phyloP scores from a whole-genome alignment of 2,888 invertebrate genomes.

The Spialia ferax region DNA sequence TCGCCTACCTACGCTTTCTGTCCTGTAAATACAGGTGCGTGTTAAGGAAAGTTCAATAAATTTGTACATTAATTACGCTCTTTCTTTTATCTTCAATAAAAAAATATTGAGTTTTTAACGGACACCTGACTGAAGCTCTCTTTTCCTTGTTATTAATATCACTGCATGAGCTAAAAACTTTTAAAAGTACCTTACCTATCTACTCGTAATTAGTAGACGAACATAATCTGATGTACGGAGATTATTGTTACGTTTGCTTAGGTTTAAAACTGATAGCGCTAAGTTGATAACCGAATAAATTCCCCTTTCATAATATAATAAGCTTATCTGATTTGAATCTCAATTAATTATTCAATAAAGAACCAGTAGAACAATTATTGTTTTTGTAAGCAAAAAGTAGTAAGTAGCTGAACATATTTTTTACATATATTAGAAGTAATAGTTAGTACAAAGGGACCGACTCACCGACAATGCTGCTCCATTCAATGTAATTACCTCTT shows the following conservation, averaged over 20 bases:
- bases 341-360: constrained; percentile 38
- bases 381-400: constrained; percentile 36
- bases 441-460: constrained; percentile 34
- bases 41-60: background rate
- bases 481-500: constrained; percentile 37
- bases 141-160: background rate
- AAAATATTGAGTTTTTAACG: background rate
- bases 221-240: constrained; percentile 10
- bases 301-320: constrained; percentile 34
- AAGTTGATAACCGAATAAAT: constrained; percentile 39
- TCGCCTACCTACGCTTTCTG: background rate
- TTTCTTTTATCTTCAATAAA: background rate
- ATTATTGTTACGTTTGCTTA: constrained; percentile 29
- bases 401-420: constrained; percentile 37
- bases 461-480: constrained; percentile 32
- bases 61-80: background rate
- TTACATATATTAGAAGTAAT: constrained; percentile 26
- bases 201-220: constrained; percentile 20
- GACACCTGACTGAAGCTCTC: background rate
- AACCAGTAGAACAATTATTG: constrained; percentile 38
- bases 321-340: constrained; percentile 39
- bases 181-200: no score
- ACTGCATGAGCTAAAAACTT: background rate
- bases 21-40: background rate
- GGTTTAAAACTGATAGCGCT: constrained; percentile 26